phyloP scores from a whole-genome alignment of 2,113 vertebrate species.

The Pseudolaguvia tuberculata region DNA sequence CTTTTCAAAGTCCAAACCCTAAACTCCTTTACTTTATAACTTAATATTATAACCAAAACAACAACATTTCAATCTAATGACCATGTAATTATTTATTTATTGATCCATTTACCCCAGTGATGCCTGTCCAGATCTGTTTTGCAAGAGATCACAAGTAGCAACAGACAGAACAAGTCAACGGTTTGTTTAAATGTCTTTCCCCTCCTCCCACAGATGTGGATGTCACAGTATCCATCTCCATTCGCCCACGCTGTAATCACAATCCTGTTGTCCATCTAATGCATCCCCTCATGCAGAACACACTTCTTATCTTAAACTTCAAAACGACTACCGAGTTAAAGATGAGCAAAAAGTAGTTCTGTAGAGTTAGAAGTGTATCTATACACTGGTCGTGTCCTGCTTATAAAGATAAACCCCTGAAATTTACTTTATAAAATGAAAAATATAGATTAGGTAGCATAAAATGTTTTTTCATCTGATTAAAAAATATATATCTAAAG shows the following conservation, averaged over 20 bases:
- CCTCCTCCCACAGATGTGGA: neutral
- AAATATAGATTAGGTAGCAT: too few species aligned
- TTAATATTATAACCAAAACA: neutral
- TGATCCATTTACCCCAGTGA: neutral
- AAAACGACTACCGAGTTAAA: neutral
- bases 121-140: neutral
- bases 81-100: neutral
- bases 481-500: too few species aligned
- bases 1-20: neutral
- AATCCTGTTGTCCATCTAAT: neutral
- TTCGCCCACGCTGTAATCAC: neutral
- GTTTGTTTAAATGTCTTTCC: neutral
- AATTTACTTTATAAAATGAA: too few species aligned
- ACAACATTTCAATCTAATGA: neutral
- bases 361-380: too few species aligned
- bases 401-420: too few species aligned
- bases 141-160: neutral
- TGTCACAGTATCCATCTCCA: slow-evolving; percentile 18
- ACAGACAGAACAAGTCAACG: slow-evolving; percentile 16
- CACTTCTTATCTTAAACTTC: neutral
- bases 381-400: too few species aligned
- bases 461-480: too few species aligned
- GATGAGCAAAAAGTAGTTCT: too few species aligned
- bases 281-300: neutral
- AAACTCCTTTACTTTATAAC: neutral